Evolutionary conservation across 1,140 invertebrate genomes (phyloP), one percentile per base, ranked within the genome.

Genomic region (Dendrolimus kikuchii): DNA sequence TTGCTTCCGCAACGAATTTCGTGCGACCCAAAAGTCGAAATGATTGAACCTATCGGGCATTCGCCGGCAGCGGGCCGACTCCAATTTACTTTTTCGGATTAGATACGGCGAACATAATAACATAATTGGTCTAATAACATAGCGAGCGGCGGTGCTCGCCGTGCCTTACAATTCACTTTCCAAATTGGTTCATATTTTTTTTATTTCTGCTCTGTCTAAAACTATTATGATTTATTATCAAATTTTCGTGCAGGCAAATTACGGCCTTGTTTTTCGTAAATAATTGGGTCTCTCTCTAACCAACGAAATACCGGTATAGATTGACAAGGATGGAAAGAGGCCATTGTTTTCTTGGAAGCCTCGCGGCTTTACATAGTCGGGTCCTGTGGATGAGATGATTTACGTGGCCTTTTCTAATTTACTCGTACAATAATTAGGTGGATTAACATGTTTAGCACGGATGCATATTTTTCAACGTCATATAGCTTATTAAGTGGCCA

Each of bases 51-150:
- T 82, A 82, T 81, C 74, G 75, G 73, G 67, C 81, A 79, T 80
- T 77, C 71, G 80, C 78, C 81, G 81, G 80, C 79, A 84, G 83
- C 81, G 79, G 71, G 1, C 72, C 71, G 62, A 78, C 77, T 85
- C 81, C 83, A 86, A 86, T 85, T 86, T 86, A 77, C 73, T 85
- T 85, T 85, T 86, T 84, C 72, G 78, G 77, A 86, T 86, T 86
- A 86, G 83, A 86, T 80, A 86, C 81, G 80, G 77, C 80, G 72
- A 77, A 85, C 78, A 86, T 86, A 86, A 86, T 84, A 85, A 86
- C 83, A 86, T 84, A 86, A 86, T 86, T 86, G 83, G 63, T 85
- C 74, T 86, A 86, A 86, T 86, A 86, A 83, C 80, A 86, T 77
- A 53, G 64, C 74, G 67, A 72, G 69, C 68, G 56, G 70, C 69